Evolutionary conservation across 2,113 vertebrate genomes (phyloP).

Genomic region (Gymnarchus niloticus): DNA sequence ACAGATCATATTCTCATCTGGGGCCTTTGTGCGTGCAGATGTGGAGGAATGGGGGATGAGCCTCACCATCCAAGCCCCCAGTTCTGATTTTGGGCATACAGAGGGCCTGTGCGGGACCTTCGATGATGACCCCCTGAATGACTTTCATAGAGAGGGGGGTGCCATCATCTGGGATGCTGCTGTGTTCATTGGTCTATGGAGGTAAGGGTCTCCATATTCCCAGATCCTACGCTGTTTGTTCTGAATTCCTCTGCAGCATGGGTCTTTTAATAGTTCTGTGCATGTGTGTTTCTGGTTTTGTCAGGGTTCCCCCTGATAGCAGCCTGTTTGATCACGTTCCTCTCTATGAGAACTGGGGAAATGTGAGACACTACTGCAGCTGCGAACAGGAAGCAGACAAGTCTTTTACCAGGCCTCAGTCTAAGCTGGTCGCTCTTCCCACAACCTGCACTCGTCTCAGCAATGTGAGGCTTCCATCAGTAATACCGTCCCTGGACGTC

Average conservation of each 20-base stretch:
- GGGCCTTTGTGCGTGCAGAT: conserved; percentile 79
- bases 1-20: conserved; percentile 79
- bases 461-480: conserved; percentile 49
- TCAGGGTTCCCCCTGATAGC: conserved; percentile 71
- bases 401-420: conserved; percentile 40
- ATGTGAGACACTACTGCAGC: conserved; percentile 58
- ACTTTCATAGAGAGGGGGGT: conserved; percentile 69
- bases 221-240: not conserved
- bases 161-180: conserved; percentile 35
- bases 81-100: conserved; percentile 70
- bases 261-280: not conserved
- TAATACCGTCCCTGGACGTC: conserved; percentile 77
- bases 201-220: conserved; percentile 56
- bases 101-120: conserved; percentile 82
- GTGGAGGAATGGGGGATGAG: conserved; percentile 86
- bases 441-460: conserved; percentile 57
- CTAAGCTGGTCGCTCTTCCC: conserved; percentile 32
- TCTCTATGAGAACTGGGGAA: conserved; percentile 32
- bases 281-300: conserved; percentile 15
- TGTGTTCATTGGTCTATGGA: conserved; percentile 78
- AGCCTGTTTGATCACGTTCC: conserved; percentile 78
- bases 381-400: conserved; percentile 48
- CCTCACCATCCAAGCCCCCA: conserved; percentile 72
- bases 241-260: not conserved
- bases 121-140: conserved; percentile 72